Evolutionary conservation across 2,888 invertebrate genomes (phyloP).

Genomic region (Gerris lacustris): DNA sequence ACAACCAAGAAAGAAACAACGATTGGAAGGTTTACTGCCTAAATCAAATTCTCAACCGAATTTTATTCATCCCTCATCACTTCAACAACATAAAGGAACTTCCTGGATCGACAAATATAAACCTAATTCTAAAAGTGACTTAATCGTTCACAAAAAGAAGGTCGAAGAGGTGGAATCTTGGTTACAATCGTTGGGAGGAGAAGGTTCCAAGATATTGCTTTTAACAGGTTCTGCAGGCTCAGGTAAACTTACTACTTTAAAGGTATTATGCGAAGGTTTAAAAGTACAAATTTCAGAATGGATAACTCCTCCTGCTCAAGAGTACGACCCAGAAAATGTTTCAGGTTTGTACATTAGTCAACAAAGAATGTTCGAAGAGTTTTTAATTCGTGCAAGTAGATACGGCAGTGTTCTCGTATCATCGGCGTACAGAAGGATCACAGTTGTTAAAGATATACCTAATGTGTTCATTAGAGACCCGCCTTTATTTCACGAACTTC

Average conservation of each 20-base stretch:
- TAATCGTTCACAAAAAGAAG: slow-evolving; percentile 4
- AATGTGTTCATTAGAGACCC: not conserved
- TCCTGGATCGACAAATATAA: slow-evolving; percentile 1
- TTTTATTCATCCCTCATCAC: not conserved
- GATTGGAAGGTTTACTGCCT: not conserved
- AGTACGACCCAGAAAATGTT: not conserved
- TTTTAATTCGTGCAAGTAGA: not conserved
- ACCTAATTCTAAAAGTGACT: not conserved
- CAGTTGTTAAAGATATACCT: slow-evolving; percentile 5
- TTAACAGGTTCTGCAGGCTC: slow-evolving; percentile 4
- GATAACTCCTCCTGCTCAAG: not conserved
- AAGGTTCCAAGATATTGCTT: slow-evolving; percentile 4
- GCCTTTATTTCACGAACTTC: slow-evolving; percentile 4
- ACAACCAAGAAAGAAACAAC: not conserved
- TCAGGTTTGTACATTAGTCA: not conserved
- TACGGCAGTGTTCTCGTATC: slow-evolving; percentile 1
- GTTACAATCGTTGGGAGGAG: not conserved
- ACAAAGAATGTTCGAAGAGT: not conserved
- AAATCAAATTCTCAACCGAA: not conserved
- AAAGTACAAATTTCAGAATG: not conserved
- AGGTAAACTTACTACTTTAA: slow-evolving; percentile 9
- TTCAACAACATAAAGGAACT: not conserved
- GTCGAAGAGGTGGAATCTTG: slow-evolving; percentile 8
- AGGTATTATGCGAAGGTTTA: not conserved
- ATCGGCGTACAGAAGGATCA: not conserved